Percentiles rank a stretch among this genome's conserved stretches.
These are phyloP conservation scores for Falco naumanni DNA, from an alignment of 2,797 vertebrate species.

Conservation along the genomic window DNA sequence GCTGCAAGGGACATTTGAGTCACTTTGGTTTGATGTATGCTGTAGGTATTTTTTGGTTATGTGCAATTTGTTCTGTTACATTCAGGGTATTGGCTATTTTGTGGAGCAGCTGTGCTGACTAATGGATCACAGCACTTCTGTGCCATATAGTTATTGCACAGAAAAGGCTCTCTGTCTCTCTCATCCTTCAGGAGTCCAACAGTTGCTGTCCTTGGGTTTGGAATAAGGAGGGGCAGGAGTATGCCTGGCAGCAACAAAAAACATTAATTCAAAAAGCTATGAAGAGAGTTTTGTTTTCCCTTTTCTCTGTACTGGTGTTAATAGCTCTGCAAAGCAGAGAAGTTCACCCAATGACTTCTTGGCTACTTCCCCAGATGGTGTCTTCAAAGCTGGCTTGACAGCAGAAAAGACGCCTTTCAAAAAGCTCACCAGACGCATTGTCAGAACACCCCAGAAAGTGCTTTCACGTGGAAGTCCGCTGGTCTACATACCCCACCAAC, in stretches of 20 bases:
- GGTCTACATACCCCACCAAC: not conserved
- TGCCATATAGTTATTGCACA: slow-evolving; percentile 57
- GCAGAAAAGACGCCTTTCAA: slow-evolving; percentile 28
- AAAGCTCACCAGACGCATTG: not conserved
- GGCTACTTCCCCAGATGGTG: slow-evolving; percentile 48
- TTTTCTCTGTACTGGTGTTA: slow-evolving; percentile 27
- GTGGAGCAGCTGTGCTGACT: slow-evolving; percentile 64
- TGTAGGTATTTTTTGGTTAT: slow-evolving; percentile 70
- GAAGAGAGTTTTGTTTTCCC: slow-evolving; percentile 61
- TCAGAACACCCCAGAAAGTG: slow-evolving; percentile 5
- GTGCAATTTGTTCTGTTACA: slow-evolving; percentile 69
- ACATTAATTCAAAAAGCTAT: slow-evolving; percentile 57
- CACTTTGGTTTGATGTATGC: slow-evolving; percentile 64
- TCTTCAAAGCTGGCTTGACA: slow-evolving; percentile 38
- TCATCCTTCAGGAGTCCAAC: slow-evolving; percentile 58
- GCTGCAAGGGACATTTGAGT: slow-evolving; percentile 43
- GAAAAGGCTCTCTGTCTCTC: slow-evolving; percentile 59
- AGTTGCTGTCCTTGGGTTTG: slow-evolving; percentile 60
- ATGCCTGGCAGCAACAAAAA: slow-evolving; percentile 48
- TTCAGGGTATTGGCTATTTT: slow-evolving; percentile 58
- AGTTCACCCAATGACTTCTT: slow-evolving; percentile 54
- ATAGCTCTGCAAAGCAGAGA: slow-evolving; percentile 47
- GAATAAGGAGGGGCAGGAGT: slow-evolving; percentile 37
- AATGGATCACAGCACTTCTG: slow-evolving; percentile 64
- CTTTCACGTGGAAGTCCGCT: slow-evolving; percentile 13